Percentiles rank a stretch among this genome's conserved stretches.
phyloP scores from a whole-genome alignment of 2,888 invertebrate species.

The Ectemnius continuus region DNA sequence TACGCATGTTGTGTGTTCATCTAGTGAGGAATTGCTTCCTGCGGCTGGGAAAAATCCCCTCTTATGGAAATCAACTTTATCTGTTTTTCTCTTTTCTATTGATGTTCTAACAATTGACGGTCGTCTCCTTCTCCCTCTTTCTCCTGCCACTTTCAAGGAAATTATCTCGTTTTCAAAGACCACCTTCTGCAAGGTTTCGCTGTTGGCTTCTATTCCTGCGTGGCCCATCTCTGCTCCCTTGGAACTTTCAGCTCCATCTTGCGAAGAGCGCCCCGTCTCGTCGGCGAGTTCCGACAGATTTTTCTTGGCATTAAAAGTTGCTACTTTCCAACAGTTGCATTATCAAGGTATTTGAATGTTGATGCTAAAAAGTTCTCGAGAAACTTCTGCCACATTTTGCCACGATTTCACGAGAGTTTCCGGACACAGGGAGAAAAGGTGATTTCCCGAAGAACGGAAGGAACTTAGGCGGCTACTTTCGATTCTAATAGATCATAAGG shows the following conservation, averaged over 20 bases:
- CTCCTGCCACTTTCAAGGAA: too few relatives aligned
- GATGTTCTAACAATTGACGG: slow-evolving; percentile 4
- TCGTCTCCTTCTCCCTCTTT: not conserved
- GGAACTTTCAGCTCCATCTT: too few relatives aligned
- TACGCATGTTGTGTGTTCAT: not conserved
- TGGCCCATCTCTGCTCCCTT: too few relatives aligned
- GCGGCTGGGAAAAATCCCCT: slow-evolving; percentile 35
- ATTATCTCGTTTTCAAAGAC: too few relatives aligned
- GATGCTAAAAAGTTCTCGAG: slow-evolving; percentile 14
- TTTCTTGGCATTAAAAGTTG: slow-evolving; percentile 27
- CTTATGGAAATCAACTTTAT: slow-evolving; percentile 42
- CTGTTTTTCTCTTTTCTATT: slow-evolving; percentile 10
- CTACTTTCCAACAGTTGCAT: slow-evolving; percentile 33
- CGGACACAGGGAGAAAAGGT: not conserved
- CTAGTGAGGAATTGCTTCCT: not conserved
- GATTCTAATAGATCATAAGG: too few relatives aligned
- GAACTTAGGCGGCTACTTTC: too few relatives aligned
- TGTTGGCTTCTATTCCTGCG: too few relatives aligned
- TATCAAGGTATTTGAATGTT: slow-evolving; percentile 45
- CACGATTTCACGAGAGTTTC: slow-evolving; percentile 14
- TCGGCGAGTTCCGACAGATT: slow-evolving; percentile 15
- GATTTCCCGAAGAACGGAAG: not conserved
- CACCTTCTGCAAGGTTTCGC: too few relatives aligned
- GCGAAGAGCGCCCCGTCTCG: too few relatives aligned
- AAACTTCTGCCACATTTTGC: slow-evolving; percentile 41